These are phyloP conservation scores for Sphyrna mokarran DNA, from an alignment of 2,113 vertebrate genomes.

Conservation along the genomic window DNA sequence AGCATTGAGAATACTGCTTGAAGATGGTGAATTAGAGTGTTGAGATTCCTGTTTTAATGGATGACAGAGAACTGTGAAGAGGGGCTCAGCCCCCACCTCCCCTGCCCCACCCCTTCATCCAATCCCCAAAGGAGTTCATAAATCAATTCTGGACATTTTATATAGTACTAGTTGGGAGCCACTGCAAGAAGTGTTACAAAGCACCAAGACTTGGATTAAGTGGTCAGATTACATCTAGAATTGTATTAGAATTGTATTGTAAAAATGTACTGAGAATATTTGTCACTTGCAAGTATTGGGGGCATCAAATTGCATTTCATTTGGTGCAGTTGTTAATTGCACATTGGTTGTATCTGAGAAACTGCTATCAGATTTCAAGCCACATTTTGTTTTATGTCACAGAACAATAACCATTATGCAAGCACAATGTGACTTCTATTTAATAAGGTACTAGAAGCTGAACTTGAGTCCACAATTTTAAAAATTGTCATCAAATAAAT, in stretches of 20 bases:
- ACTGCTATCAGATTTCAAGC: neutral
- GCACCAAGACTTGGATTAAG: neutral
- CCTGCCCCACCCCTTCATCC: too few species aligned
- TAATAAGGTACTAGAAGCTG: neutral
- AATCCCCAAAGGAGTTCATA: neutral
- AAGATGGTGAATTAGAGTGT: neutral
- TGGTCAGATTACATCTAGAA: neutral
- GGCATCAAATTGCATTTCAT: neutral
- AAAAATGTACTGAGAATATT: neutral
- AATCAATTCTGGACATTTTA: neutral
- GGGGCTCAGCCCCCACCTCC: neutral
- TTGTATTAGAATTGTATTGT: neutral
- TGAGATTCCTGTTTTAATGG: neutral
- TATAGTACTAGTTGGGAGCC: neutral
- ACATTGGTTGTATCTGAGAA: neutral
- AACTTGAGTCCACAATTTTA: neutral
- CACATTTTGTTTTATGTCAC: neutral
- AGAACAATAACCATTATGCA: neutral
- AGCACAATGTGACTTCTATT: neutral
- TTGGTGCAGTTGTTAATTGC: neutral
- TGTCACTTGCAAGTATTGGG: neutral
- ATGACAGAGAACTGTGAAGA: neutral
- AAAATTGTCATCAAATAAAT: neutral
- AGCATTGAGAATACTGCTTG: neutral
- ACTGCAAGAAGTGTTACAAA: neutral